phyloP scores from a whole-genome alignment of 2,888 invertebrate species.

The Conus canariensis region DNA sequence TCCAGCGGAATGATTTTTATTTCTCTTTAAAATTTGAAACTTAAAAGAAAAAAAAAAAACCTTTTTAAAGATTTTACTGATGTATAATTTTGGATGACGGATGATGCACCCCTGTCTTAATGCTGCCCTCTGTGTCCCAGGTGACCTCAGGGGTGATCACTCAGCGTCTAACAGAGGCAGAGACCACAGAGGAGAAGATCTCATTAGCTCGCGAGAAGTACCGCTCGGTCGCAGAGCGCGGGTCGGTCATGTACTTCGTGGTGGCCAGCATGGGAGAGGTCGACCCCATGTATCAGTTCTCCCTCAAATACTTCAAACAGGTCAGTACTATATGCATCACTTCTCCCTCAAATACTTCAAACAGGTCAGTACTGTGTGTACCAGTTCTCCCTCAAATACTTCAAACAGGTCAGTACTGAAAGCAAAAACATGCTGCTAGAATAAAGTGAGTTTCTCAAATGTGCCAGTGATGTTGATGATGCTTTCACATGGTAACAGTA shows the following conservation, averaged over 20 bases:
- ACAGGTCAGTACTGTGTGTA: slow-evolving; percentile 80
- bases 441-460: too few species aligned
- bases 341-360: too few species aligned
- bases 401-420: slow-evolving; percentile 76
- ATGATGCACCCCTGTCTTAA: too few species aligned
- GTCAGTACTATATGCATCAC: slow-evolving; percentile 66
- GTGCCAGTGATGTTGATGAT: too few species aligned
- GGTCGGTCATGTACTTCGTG: slow-evolving; percentile 80
- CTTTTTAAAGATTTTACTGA: too few species aligned
- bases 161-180: slow-evolving; percentile 77
- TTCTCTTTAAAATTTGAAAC: too few species aligned
- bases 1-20: too few species aligned
- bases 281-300: slow-evolving; percentile 80
- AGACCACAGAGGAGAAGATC: slow-evolving; percentile 78
- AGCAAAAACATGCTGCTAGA: too few species aligned
- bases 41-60: too few species aligned
- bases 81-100: too few species aligned
- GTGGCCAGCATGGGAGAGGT: slow-evolving; percentile 79
- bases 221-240: slow-evolving; percentile 78
- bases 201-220: slow-evolving; percentile 78
- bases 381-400: slow-evolving; percentile 80
- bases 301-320: slow-evolving; percentile 79
- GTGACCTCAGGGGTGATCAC: slow-evolving; percentile 78
- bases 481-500: too few species aligned
- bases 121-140: slow-evolving; percentile 53